These are phyloP conservation scores for Cercopithecus mona DNA, from an alignment of 2,113 vertebrate genomes.

Conservation along the genomic window DNA sequence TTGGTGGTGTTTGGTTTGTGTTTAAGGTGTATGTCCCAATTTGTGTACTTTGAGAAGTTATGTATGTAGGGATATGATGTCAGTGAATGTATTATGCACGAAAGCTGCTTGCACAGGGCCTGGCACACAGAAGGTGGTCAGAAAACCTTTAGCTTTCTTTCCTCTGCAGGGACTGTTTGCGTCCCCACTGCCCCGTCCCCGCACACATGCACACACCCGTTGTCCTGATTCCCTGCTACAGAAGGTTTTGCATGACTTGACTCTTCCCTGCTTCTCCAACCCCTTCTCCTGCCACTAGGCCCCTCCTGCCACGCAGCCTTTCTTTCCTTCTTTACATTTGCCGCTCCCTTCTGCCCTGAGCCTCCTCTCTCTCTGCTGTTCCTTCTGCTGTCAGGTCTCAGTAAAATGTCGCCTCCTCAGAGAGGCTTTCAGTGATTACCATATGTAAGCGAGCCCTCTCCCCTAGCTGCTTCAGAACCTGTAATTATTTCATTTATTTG, in stretches of 20 bases:
- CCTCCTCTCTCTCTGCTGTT: background rate
- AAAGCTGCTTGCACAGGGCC: background rate
- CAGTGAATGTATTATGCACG: background rate
- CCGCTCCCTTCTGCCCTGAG: background rate
- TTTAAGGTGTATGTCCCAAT: background rate
- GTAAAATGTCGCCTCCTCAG: background rate
- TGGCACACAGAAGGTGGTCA: background rate
- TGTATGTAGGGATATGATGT: background rate
- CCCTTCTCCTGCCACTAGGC: background rate
- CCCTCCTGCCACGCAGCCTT: background rate
- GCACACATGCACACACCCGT: accelerated
- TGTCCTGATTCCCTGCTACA: background rate
- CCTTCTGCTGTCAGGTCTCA: background rate
- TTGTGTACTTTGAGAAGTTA: background rate
- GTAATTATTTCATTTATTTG: background rate
- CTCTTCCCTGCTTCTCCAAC: background rate
- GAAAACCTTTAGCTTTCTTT: background rate
- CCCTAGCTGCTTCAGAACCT: background rate
- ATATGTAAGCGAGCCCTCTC: background rate
- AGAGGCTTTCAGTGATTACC: background rate
- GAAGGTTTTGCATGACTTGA: background rate
- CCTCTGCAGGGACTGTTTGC: background rate
- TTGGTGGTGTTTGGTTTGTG: background rate
- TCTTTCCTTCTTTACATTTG: background rate
- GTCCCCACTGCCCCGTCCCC: accelerated